Conservation (phyloP, 2,113 vertebrate species). For the Tachycineta bicolor region DNA sequence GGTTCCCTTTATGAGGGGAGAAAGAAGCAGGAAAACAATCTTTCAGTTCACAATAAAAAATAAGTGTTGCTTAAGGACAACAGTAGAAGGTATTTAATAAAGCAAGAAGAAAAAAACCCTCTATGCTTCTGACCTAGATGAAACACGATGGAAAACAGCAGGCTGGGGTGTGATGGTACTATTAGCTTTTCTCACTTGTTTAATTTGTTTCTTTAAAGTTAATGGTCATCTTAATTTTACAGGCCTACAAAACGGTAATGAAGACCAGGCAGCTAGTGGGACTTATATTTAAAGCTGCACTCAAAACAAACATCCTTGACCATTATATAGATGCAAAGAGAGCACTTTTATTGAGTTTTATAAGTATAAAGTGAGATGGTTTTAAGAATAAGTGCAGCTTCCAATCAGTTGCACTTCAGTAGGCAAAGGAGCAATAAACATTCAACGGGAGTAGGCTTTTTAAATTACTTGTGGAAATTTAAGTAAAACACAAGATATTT, state of each 20-base stretch:
- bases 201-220: conserved; percentile 6
- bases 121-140: not conserved
- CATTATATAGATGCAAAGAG: not conserved
- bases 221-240: not conserved
- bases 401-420: not conserved
- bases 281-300: not conserved
- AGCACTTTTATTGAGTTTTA: not conserved
- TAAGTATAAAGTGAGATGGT: not conserved
- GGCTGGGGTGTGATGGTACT: not conserved
- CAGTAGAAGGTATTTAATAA: not conserved
- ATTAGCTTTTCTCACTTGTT: not conserved
- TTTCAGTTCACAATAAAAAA: not conserved
- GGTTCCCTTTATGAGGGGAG: not conserved
- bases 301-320: not conserved
- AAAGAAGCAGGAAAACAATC: not conserved
- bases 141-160: not conserved
- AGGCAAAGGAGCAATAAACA: not conserved
- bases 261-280: not conserved
- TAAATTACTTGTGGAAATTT: not conserved
- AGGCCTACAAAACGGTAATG: not conserved
- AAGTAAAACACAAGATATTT: not conserved
- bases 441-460: not conserved
- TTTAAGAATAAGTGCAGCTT: not conserved
- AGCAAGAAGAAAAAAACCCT: not conserved
- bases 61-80: not conserved